Evolutionary conservation across 2,797 vertebrate species (phyloP), one percentile per base, ranked within the genome.

Genomic region (Chiloscyllium punctatum): DNA sequence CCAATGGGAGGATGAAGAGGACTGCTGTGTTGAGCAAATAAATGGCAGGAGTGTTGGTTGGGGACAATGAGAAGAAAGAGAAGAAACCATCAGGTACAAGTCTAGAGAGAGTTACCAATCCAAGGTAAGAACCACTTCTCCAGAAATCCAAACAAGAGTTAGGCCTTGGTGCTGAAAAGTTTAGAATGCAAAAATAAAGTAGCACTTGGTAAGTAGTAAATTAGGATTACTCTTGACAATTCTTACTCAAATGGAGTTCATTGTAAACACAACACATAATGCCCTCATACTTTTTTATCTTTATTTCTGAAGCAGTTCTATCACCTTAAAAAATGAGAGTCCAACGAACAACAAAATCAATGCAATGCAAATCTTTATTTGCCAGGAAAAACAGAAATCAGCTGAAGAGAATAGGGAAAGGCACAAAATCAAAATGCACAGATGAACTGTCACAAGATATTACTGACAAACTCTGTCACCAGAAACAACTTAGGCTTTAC

Each of bases 401-500:
- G 68, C 68, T 25, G 37, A 94, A 51, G 51, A 42, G 66, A 94
- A 94, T 72, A 71, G 68, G 68, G 25, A 72, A 94, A 94, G 92
- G 92, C 92, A 94, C 68, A 94, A 72, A 51, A 94, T 94, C 92
- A 94, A 94, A 94, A 30, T 27, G 37, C 3, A 3, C 68, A 94
- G 92, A 94, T 72, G 92, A 94, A 69, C 92, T 94, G 92, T 48
- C 92, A 72, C 68, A 94, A 71, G 68, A 48, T 72, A 94, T 94
- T 94, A 94, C 37, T 51, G 62, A 94, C 68, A 94, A 94, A 51
- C 92, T 30, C 9, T 4, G 21, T 94, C 92, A 71, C n/a, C 21
- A 94, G 25, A 71, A 51, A 69, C 92, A 94, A 51, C 92, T 57
- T 94, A 37, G 66, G n/a, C 91, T 68, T 71, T 94, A 21, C 8